Percentiles rank a stretch among this genome's conserved stretches.
phyloP scores from a whole-genome alignment of 2,113 vertebrate species.

The Nothocercus julius region DNA sequence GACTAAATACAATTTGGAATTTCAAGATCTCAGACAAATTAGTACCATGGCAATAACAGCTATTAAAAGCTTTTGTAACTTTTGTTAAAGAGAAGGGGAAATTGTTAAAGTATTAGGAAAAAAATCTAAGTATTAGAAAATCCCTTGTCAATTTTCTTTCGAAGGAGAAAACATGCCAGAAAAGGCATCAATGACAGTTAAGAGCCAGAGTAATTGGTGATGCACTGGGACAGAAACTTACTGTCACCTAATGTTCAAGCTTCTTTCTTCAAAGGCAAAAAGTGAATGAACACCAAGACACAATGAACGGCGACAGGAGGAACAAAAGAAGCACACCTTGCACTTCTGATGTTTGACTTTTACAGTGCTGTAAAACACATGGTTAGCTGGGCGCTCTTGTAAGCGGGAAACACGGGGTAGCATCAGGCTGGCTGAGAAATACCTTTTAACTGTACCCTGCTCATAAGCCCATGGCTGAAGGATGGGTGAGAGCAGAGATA shows the following conservation, averaged over 20 bases:
- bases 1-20: neutral
- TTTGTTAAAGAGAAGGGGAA: neutral
- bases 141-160: neutral
- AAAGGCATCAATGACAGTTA: neutral
- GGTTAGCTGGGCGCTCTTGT: neutral
- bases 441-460: neutral
- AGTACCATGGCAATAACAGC: neutral
- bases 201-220: neutral
- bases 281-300: fast-evolving
- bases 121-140: neutral
- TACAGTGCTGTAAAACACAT: neutral
- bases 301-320: neutral
- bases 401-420: neutral
- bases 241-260: neutral
- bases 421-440: neutral
- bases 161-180: neutral
- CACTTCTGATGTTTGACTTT: neutral
- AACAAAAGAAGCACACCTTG: neutral
- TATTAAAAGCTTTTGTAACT: neutral
- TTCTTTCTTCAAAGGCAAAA: neutral
- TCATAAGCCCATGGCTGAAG: neutral
- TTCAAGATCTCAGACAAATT: neutral
- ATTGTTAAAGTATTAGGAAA: neutral
- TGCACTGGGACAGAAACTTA: neutral
- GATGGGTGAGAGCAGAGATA: neutral